A percentile compares a stretch with the other conserved stretches of the same genome.
These are phyloP conservation scores for Catagonus wagneri DNA, from an alignment of 2,113 vertebrate species.

Conservation along the genomic window DNA sequence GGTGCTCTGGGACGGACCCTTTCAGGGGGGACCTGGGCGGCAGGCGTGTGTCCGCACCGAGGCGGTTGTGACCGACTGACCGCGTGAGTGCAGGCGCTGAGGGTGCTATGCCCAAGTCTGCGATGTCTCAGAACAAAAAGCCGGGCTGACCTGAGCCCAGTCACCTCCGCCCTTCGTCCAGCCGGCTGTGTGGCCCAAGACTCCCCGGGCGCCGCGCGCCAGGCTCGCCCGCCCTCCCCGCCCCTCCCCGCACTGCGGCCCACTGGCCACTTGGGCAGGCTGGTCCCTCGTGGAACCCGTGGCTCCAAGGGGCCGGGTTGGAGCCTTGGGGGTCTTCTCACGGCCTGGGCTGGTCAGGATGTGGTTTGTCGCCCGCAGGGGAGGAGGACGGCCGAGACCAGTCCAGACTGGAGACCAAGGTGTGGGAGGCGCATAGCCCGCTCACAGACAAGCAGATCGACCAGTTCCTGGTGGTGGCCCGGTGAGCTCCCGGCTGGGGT, in stretches of 20 bases:
- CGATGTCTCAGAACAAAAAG: accelerated
- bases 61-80: too few species aligned
- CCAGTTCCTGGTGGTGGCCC: constrained; percentile 98
- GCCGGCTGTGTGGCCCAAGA: accelerated
- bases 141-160: accelerated
- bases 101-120: too few species aligned
- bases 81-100: neutral
- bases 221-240: neutral
- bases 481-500: constrained; percentile 88
- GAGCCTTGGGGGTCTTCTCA: accelerated
- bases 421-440: constrained; percentile 95
- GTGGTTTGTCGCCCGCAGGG: too few species aligned
- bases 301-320: accelerated
- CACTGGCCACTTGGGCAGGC: neutral
- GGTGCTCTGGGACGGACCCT: neutral
- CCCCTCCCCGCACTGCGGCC: neutral
- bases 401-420: constrained; percentile 95
- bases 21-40: neutral
- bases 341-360: neutral
- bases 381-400: constrained; percentile 95
- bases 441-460: constrained; percentile 98
- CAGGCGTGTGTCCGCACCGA: too few species aligned
- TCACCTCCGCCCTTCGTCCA: neutral
- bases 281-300: accelerated
- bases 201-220: too few species aligned